Percentiles rank a stretch among this genome's conserved stretches.
Evolutionary conservation across 2,888 invertebrate genomes (phyloP).

Genomic region (Tipula lateralis): DNA sequence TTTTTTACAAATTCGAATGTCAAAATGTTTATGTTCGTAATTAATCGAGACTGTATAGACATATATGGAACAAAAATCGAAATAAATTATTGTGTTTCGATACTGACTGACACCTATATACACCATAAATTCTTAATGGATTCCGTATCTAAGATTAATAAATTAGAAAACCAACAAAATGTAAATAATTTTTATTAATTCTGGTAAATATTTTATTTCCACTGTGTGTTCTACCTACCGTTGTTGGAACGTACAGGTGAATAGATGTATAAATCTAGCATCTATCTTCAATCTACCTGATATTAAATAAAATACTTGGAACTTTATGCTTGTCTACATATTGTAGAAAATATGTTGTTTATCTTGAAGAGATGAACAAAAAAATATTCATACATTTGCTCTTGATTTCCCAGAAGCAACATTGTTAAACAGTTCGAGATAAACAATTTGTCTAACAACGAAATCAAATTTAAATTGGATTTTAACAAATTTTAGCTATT

Average conservation of each 20-base stretch:
- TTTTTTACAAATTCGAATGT: too few relatives aligned
- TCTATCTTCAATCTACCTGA: neutral
- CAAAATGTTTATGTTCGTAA: neutral
- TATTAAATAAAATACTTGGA: neutral
- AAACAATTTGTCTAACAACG: neutral
- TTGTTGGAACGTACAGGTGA: neutral
- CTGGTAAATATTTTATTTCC: neutral
- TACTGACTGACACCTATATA: neutral
- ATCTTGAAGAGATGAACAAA: too few relatives aligned
- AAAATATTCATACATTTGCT: too few relatives aligned
- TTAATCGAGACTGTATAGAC: neutral
- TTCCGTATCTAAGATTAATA: neutral
- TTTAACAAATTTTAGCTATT: neutral
- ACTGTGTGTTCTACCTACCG: neutral
- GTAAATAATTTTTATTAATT: neutral
- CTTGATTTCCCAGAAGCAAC: too few relatives aligned
- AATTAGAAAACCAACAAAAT: neutral
- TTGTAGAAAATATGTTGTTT: neutral
- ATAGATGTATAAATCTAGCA: neutral
- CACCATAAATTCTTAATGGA: neutral
- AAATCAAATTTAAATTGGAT: neutral
- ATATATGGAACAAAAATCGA: neutral
- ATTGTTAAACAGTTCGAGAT: neutral
- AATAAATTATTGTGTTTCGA: neutral
- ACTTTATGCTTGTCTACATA: neutral